These are phyloP conservation scores for Corythoichthys haematopterus DNA, from an alignment of 2,113 vertebrate species.

Conservation along the genomic window DNA sequence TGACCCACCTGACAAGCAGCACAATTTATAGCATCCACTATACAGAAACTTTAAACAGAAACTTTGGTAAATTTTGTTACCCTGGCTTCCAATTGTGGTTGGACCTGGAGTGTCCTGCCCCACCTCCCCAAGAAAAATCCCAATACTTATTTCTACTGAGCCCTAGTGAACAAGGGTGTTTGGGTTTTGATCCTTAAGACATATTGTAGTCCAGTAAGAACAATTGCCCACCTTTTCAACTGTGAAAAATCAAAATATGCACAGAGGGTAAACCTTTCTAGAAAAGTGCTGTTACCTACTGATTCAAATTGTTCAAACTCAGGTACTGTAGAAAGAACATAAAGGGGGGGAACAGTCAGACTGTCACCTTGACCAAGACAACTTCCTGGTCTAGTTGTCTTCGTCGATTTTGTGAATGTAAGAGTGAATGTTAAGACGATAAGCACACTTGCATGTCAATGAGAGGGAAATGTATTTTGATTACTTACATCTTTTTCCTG, in stretches of 20 bases:
- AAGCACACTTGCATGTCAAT: slow-evolving; percentile 26
- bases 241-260: slow-evolving; percentile 6
- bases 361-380: slow-evolving; percentile 30
- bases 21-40: neutral
- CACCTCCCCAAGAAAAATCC: slow-evolving; percentile 2
- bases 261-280: slow-evolving; percentile 27
- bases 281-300: slow-evolving; percentile 5
- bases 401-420: slow-evolving; percentile 68
- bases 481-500: slow-evolving; percentile 19
- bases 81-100: slow-evolving; percentile 16
- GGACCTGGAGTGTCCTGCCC: slow-evolving; percentile 10
- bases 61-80: slow-evolving; percentile 13
- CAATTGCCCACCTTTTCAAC: slow-evolving; percentile 37
- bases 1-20: slow-evolving; percentile 1
- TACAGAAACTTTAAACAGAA: neutral
- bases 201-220: slow-evolving; percentile 19
- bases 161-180: slow-evolving; percentile 11
- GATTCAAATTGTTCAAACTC: slow-evolving; percentile 57
- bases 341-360: slow-evolving; percentile 56
- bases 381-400: slow-evolving; percentile 54
- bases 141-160: slow-evolving; percentile 33
- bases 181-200: neutral
- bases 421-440: slow-evolving; percentile 49
- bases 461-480: slow-evolving; percentile 18
- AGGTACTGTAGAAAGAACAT: slow-evolving; percentile 43